Evolutionary conservation across 2,797 vertebrate species (phyloP).

Genomic region (Craterocephalus amniculus): DNA sequence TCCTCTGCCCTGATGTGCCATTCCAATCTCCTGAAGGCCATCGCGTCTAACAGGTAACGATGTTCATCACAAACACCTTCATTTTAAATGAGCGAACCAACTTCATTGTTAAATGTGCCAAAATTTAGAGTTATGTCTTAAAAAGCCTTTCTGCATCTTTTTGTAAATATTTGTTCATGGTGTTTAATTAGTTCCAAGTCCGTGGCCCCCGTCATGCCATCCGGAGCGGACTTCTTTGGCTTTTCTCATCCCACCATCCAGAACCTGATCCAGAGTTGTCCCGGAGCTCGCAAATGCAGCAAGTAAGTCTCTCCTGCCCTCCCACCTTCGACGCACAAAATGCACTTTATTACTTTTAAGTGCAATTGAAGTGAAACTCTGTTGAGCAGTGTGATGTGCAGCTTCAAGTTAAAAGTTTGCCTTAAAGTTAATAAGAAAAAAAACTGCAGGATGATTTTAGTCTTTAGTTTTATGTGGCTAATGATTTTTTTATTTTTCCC

Average conservation of each 20-base stretch:
- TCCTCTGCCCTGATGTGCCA: constrained; percentile 88
- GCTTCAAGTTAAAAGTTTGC: too few relatives aligned
- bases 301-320: constrained; percentile 76
- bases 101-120: background rate
- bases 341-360: background rate
- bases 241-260: constrained; percentile 91
- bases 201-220: constrained; percentile 76
- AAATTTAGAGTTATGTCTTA: background rate
- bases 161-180: background rate
- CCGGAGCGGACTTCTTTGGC: constrained; percentile 92
- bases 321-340: background rate
- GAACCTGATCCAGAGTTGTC: constrained; percentile 92
- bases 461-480: too few relatives aligned
- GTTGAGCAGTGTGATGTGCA: too few relatives aligned
- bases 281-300: constrained; percentile 89
- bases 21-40: constrained; percentile 84
- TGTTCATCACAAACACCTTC: background rate
- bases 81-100: background rate
- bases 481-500: too few relatives aligned
- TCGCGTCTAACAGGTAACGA: constrained; percentile 80
- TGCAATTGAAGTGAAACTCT: too few relatives aligned
- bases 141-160: too few relatives aligned
- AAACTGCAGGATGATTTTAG: too few relatives aligned
- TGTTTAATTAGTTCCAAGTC: constrained; percentile 78
- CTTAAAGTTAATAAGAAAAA: too few relatives aligned